Conservation (phyloP, 2,797 vertebrate genomes). For the Hippocampus kuda region DNA sequence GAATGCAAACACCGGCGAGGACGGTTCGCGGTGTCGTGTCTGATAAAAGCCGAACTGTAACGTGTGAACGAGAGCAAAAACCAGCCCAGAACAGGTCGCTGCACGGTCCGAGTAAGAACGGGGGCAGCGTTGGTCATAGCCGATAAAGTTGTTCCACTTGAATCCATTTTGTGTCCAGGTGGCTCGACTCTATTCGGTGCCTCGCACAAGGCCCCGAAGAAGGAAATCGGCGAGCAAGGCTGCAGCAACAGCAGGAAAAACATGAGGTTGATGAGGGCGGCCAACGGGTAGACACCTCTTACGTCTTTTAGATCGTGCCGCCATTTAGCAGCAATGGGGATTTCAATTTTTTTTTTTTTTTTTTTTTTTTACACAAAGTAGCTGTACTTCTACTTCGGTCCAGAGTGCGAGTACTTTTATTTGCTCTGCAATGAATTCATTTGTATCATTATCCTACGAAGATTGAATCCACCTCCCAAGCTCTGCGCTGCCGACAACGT, state of each 20-base stretch:
- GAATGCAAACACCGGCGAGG: not conserved
- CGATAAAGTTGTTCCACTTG: not conserved
- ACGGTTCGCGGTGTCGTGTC: too few relatives aligned
- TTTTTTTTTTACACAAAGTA: not conserved
- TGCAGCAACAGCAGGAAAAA: slow-evolving; percentile 75
- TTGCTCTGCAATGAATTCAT: not conserved
- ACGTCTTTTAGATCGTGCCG: not conserved
- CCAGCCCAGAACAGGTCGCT: not conserved
- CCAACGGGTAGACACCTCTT: slow-evolving; percentile 72
- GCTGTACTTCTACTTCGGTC: not conserved
- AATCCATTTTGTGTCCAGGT: slow-evolving; percentile 50
- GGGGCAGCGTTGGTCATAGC: not conserved
- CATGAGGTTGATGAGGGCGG: slow-evolving; percentile 76
- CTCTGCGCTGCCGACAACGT: slow-evolving; percentile 22
- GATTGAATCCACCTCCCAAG: slow-evolving; percentile 45
- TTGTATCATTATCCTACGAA: slow-evolving; percentile 9
- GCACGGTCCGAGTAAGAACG: not conserved
- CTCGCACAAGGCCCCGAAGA: slow-evolving; percentile 77
- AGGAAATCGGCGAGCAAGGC: slow-evolving; percentile 70
- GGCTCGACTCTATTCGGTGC: slow-evolving; percentile 55
- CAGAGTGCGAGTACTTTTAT: not conserved
- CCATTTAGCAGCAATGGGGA: not conserved
- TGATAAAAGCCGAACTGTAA: too few relatives aligned
- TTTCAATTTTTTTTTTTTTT: not conserved
- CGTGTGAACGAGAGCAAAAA: not conserved